These are phyloP conservation scores for Ruditapes philippinarum DNA, from an alignment of 1,140 invertebrate genomes.

Conservation along the genomic window DNA sequence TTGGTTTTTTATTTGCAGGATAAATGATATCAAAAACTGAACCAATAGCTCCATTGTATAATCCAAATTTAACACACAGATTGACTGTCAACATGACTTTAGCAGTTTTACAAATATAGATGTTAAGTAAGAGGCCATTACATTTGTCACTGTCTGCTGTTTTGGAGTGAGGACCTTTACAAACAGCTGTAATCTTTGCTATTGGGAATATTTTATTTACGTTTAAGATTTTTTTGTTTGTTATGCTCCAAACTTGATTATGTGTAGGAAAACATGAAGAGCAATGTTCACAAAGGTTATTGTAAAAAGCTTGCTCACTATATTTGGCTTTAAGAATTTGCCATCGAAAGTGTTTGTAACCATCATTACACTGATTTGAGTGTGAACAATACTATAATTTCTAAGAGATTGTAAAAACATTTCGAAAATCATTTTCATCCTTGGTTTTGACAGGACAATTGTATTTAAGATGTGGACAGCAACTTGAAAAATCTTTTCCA, in stretches of 20 bases:
- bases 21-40: not conserved
- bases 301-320: not conserved
- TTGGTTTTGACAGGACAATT: slow-evolving; percentile 50
- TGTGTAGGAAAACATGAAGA: slow-evolving; percentile 37
- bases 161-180: not conserved
- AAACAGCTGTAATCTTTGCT: not conserved
- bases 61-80: not conserved
- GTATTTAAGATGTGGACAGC: slow-evolving; percentile 21
- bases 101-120: not conserved
- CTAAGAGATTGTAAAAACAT: slow-evolving; percentile 40
- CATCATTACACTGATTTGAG: slow-evolving; percentile 30
- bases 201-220: slow-evolving; percentile 43
- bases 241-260: slow-evolving; percentile 43
- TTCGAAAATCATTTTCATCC: slow-evolving; percentile 21
- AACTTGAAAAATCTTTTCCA: slow-evolving; percentile 55
- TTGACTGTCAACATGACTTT: not conserved
- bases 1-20: not conserved
- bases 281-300: not conserved
- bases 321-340: slow-evolving; percentile 16
- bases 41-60: not conserved
- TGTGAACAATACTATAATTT: not conserved
- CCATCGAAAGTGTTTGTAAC: slow-evolving; percentile 62
- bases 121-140: not conserved
- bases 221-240: slow-evolving; percentile 39
- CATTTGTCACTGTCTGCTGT: not conserved